Conservation (phyloP, 2,113 vertebrate genomes). For the Microcebus griseorufus region DNA sequence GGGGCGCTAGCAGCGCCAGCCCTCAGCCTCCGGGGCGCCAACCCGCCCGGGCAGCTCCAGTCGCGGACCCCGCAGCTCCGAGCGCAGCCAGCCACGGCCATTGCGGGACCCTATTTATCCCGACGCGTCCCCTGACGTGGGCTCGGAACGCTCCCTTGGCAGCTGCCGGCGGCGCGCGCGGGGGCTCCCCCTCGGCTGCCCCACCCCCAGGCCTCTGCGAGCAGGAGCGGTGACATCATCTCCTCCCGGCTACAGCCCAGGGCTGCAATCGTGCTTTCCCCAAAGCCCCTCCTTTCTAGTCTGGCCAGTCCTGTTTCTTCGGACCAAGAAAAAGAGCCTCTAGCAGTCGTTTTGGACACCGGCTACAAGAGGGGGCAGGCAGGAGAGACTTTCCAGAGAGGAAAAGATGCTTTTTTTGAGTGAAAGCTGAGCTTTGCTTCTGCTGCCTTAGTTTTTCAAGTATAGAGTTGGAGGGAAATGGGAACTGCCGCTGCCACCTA, state of each 20-base stretch:
- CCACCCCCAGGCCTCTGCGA: constrained; percentile 56
- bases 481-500: background rate
- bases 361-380: constrained; percentile 53
- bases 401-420: background rate
- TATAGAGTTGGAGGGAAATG: background rate
- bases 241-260: constrained; percentile 73
- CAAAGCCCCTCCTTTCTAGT: constrained; percentile 52
- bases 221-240: constrained; percentile 83
- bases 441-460: background rate
- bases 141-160: constrained; percentile 60
- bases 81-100: constrained; percentile 74
- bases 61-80: background rate
- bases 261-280: constrained; percentile 69
- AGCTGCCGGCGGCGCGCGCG: background rate
- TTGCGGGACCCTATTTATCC: constrained; percentile 81
- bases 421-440: background rate
- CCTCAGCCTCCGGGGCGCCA: background rate
- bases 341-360: constrained; percentile 51
- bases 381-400: background rate
- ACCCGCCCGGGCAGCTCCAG: background rate
- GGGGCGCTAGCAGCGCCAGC: background rate
- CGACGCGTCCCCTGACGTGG: constrained; percentile 82
- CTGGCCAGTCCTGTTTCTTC: constrained; percentile 47
- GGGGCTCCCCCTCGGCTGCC: constrained; percentile 11
- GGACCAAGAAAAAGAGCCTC: background rate